phyloP scores from a whole-genome alignment of 2,113 vertebrate genomes.

The Xerus inauris region DNA sequence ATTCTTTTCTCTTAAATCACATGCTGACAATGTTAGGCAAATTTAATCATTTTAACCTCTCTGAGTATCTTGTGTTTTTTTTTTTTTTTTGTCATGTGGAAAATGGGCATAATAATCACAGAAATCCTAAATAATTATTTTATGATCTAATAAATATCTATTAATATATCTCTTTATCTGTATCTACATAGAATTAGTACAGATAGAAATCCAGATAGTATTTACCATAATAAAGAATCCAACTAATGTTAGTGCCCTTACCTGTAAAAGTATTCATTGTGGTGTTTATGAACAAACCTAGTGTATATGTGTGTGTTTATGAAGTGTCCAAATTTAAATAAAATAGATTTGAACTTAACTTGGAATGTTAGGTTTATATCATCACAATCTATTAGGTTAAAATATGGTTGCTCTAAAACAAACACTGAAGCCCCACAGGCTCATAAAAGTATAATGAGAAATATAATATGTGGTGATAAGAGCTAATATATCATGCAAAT shows the following conservation, averaged over 20 bases:
- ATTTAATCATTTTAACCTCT: not conserved
- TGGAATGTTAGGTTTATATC: constrained; percentile 65
- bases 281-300: constrained; percentile 13
- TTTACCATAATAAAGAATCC: not conserved
- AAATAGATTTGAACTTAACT: constrained; percentile 78
- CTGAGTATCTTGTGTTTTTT: not conserved
- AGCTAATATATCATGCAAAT: constrained; percentile 82
- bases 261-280: not conserved
- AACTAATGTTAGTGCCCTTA: not conserved
- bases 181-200: not conserved
- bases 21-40: not conserved
- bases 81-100: not conserved
- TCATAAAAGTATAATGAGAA: constrained; percentile 83
- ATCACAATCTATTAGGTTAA: constrained; percentile 79
- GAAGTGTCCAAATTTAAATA: constrained; percentile 34
- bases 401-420: constrained; percentile 76
- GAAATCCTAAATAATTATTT: not conserved
- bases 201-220: not conserved
- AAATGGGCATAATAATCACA: not conserved
- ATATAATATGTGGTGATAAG: constrained; percentile 80
- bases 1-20: not conserved
- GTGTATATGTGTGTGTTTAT: not conserved
- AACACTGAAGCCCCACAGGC: constrained; percentile 48
- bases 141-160: not conserved
- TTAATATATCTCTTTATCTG: not conserved